A percentile compares a stretch with the other conserved stretches of the same genome.
These are phyloP conservation scores for Caranx melampygus DNA, from an alignment of 2,113 vertebrate species.

Conservation along the genomic window DNA sequence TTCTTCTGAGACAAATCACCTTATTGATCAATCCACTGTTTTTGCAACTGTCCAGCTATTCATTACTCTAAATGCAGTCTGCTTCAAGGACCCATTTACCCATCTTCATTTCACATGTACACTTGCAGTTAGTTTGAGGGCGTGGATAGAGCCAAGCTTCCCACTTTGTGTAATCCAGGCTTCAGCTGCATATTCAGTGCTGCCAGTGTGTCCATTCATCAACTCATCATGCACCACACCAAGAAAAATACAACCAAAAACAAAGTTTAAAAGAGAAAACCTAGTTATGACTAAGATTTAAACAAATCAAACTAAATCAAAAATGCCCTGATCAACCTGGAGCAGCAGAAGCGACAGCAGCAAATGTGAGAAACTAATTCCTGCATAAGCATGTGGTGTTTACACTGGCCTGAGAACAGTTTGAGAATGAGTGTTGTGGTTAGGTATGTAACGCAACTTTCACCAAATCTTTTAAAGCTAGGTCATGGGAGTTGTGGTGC, in stretches of 20 bases:
- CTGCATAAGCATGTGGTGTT: constrained; percentile 23
- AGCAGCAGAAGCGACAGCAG: constrained; percentile 11
- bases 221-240: constrained; percentile 3
- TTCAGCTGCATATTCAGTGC: not conserved
- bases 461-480: not conserved
- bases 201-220: not conserved
- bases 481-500: not conserved
- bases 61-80: not conserved
- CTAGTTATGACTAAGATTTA: not conserved
- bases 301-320: not conserved
- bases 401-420: constrained; percentile 29
- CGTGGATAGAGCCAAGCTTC: not conserved
- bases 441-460: not conserved
- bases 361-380: not conserved
- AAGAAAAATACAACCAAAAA: not conserved
- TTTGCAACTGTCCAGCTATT: not conserved
- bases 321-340: not conserved
- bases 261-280: not conserved
- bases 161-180: not conserved
- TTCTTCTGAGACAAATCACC: not conserved
- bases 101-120: not conserved
- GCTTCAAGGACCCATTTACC: not conserved
- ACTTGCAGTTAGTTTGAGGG: not conserved
- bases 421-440: not conserved
- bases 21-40: not conserved